Base-by-base conservation (phyloP, 2,797 vertebrate species). In the Molossus molossus region DNA sequence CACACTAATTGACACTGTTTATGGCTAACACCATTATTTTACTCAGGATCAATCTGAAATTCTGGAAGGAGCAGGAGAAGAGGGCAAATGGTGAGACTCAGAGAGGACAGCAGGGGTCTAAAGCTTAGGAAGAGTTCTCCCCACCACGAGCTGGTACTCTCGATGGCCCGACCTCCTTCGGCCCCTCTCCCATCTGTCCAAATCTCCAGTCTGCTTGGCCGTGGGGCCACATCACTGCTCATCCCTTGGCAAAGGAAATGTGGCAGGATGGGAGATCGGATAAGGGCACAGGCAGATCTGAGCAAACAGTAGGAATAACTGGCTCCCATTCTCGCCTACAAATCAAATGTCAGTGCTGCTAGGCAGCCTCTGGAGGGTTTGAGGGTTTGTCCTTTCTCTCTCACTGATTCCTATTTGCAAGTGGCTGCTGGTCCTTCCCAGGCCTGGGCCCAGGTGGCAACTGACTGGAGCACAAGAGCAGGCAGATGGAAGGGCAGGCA, bases 381-480 rank as follows among this genome's bases (percentile, higher is more conserved):
- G 27, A 58, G 37, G 29, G 57, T 80, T 58, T 82, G 40, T 67
- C 57, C 64, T 90, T 64, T 83, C 69, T 93, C 40, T 6, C 48
- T 55, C 12, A 69, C 55, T 60, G 90, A 53, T 64, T 86, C 33
- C 57, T 76, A 83, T 91, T 92, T 95, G 81, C 87, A 94, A 70
- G 53, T n/a, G 11, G 45, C 77, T 75, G 40, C 53, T 72, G 77
- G 57, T 67, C 58, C 75, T 76, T 73, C 27, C 62, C 48, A 70
- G 69, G 10, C 50, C 69, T 9, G 13, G 1, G 14, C 53, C 62
- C 92, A 87, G 79, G 57, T 40, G 37, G 25, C 57, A 73, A 85
- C 21, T 27, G 37, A n/a, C 62, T 87, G 25, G n/a, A 85, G 37
- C 70, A 8, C 25, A 84, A 53, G 48, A 67, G 29, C 23, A 81